Conservation (phyloP, 1,140 invertebrate genomes). For the Bombus consobrinus region DNA sequence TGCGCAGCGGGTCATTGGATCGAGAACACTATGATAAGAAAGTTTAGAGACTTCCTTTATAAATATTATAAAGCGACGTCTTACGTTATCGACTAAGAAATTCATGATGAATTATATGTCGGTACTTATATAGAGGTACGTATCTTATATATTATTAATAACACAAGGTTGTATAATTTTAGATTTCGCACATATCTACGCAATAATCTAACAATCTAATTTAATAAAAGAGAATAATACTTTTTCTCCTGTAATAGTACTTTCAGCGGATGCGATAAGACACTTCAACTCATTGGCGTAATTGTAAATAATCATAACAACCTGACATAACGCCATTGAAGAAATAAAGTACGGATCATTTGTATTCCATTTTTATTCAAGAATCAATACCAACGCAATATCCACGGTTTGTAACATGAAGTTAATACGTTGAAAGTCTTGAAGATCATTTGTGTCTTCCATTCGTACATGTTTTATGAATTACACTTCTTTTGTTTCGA, state of each 20-base stretch:
- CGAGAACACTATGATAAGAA: neutral
- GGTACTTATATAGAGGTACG: neutral
- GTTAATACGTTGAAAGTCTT: no score
- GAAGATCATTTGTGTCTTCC: no score
- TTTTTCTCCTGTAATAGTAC: neutral
- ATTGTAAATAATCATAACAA: neutral
- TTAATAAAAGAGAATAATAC: neutral
- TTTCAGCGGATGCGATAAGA: neutral
- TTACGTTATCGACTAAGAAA: neutral
- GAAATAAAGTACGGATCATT: neutral
- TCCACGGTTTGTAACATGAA: no score
- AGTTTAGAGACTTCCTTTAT: neutral
- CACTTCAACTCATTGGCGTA: neutral
- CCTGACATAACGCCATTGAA: neutral
- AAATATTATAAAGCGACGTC: neutral
- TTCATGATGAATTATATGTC: neutral
- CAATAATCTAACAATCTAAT: neutral
- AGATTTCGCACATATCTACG: neutral
- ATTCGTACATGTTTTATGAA: no score
- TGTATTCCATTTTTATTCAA: neutral
- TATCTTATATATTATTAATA: neutral
- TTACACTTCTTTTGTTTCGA: no score
- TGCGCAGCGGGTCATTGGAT: constrained; percentile 7
- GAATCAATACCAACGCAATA: neutral
- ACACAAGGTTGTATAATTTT: neutral